Conservation (phyloP, 2,113 vertebrate genomes). For the Saccopteryx bilineata region DNA sequence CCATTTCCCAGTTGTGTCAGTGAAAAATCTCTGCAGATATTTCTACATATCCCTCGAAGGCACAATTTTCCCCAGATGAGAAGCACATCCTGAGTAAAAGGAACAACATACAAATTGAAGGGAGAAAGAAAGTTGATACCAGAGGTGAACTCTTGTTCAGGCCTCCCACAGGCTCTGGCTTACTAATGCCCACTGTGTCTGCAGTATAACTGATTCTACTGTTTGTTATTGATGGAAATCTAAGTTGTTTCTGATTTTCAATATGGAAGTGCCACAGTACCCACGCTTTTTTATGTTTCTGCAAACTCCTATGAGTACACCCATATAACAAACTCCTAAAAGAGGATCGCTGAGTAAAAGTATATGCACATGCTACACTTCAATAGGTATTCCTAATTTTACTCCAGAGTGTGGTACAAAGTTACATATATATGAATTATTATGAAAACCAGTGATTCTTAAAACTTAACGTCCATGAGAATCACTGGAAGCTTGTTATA, state of each 20-base stretch:
- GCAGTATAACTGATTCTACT: no score
- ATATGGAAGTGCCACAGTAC: not conserved
- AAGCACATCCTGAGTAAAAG: not conserved
- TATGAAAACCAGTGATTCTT: not conserved
- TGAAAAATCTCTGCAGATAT: not conserved
- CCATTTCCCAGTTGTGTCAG: not conserved
- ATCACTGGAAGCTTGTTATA: not conserved
- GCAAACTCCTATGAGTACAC: not conserved
- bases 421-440: not conserved
- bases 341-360: not conserved
- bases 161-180: not conserved
- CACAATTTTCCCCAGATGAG: not conserved
- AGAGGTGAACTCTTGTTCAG: not conserved
- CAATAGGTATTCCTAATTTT: not conserved
- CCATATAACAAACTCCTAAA: no score
- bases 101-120: not conserved
- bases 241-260: not conserved
- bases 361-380: no score
- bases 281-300: not conserved
- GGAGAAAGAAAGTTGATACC: not conserved
- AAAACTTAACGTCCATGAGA: not conserved
- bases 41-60: no score
- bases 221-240: not conserved
- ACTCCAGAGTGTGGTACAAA: not conserved
- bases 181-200: not conserved